phyloP scores from a whole-genome alignment of 2,113 vertebrate species.

The Calidris pugnax region DNA sequence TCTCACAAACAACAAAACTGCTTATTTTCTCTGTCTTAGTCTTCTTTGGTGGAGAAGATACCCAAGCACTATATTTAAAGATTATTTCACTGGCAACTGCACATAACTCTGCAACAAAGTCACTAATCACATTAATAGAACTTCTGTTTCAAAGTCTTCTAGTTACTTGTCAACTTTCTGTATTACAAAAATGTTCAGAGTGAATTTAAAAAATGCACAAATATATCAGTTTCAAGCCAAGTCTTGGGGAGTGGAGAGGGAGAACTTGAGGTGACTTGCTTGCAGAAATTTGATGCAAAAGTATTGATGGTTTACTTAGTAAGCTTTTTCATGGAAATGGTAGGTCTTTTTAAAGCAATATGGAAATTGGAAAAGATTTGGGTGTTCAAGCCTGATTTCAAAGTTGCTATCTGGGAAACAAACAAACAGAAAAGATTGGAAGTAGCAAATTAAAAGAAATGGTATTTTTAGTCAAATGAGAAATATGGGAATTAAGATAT shows the following conservation, averaged over 20 bases:
- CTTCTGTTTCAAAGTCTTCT: background rate
- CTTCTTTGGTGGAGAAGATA: background rate
- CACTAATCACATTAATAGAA: background rate
- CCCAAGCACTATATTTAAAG: background rate
- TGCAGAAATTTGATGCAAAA: background rate
- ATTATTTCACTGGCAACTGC: background rate
- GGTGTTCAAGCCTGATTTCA: background rate
- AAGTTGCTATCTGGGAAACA: background rate
- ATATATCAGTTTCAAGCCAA: background rate
- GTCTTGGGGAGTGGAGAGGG: rapidly evolving
- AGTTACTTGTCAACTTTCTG: background rate
- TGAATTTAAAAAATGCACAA: background rate
- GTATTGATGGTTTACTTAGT: background rate
- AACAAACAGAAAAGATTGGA: background rate
- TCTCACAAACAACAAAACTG: background rate
- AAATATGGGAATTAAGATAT: background rate
- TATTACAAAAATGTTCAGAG: background rate
- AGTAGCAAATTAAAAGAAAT: background rate
- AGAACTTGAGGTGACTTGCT: background rate
- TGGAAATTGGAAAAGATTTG: background rate
- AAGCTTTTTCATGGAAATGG: background rate
- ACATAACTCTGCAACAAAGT: background rate
- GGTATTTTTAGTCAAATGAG: background rate
- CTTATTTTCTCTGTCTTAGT: background rate
- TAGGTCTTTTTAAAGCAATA: background rate